Percentiles rank a stretch among this genome's conserved stretches.
Evolutionary conservation across 2,888 invertebrate genomes (phyloP).

Genomic region (Lasioglossum zephyrum): DNA sequence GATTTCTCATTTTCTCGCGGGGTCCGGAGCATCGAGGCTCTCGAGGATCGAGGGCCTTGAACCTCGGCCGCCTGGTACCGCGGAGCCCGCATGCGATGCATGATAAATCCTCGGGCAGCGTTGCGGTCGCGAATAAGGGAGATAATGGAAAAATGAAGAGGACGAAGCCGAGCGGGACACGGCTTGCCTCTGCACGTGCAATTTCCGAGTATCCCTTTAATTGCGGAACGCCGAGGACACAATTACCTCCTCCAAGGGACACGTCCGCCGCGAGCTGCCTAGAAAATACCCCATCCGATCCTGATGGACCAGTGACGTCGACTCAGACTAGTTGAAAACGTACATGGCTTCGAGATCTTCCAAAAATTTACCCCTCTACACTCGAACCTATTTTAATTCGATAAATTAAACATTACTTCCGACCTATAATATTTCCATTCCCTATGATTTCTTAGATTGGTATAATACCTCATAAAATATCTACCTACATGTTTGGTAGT

Average conservation of each 20-base stretch:
- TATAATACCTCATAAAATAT: too few relatives aligned
- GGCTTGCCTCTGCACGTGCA: constrained; percentile 55
- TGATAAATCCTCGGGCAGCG: constrained; percentile 62
- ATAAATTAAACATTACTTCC: too few relatives aligned
- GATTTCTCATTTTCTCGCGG: constrained; percentile 63
- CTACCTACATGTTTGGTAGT: too few relatives aligned
- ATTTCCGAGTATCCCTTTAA: constrained; percentile 75
- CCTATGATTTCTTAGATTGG: too few relatives aligned
- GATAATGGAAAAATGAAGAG: constrained; percentile 51
- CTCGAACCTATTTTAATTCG: too few relatives aligned
- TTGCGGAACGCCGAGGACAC: constrained; percentile 64
- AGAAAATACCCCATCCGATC: not conserved
- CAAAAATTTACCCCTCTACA: too few relatives aligned
- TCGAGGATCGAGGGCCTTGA: not conserved
- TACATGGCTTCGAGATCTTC: too few relatives aligned
- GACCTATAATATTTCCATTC: too few relatives aligned
- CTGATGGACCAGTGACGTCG: not conserved
- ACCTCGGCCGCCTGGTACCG: not conserved
- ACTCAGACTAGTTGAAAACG: not conserved
- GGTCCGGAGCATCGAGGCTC: not conserved
- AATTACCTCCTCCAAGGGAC: constrained; percentile 35
- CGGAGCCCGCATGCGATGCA: constrained; percentile 59
- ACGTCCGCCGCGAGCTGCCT: not conserved
- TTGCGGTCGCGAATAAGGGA: constrained; percentile 54
- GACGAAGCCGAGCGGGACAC: constrained; percentile 26